These are phyloP conservation scores for Cynoglossus semilaevis DNA, from an alignment of 2,113 vertebrate species.

Conservation along the genomic window DNA sequence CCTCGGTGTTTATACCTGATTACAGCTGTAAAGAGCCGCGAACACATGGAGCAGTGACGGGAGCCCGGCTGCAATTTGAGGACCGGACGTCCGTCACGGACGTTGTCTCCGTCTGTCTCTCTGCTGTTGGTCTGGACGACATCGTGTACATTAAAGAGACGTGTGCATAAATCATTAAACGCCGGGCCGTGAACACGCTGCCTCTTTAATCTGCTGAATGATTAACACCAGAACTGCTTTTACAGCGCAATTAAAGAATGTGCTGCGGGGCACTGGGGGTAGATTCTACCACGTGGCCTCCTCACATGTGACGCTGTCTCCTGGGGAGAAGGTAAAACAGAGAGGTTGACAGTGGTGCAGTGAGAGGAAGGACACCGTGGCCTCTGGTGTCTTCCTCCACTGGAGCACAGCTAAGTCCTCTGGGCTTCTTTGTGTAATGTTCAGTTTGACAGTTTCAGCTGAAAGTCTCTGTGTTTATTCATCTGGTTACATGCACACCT, in stretches of 20 bases:
- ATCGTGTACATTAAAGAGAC: constrained; percentile 25
- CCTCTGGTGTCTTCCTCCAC: constrained; percentile 25
- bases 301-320: constrained; percentile 14
- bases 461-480: constrained; percentile 36
- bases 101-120: constrained; percentile 12
- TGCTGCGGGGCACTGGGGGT: constrained; percentile 16
- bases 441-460: constrained; percentile 29
- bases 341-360: constrained; percentile 22
- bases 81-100: constrained; percentile 9
- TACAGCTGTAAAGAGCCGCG: neutral
- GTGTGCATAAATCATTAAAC: constrained; percentile 11
- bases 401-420: constrained; percentile 22
- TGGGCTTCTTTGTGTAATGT: constrained; percentile 9
- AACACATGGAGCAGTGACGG: constrained; percentile 9
- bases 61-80: neutral
- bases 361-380: constrained; percentile 33
- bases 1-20: no score
- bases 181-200: constrained; percentile 16
- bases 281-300: constrained; percentile 3
- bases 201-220: constrained; percentile 5
- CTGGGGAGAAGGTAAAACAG: constrained; percentile 1
- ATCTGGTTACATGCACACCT: constrained; percentile 27
- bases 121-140: constrained; percentile 10
- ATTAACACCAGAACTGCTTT: constrained; percentile 12
- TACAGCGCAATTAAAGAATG: constrained; percentile 7